Base-by-base conservation (phyloP, 2,888 invertebrate species). In the Apotomis betuletana region DNA sequence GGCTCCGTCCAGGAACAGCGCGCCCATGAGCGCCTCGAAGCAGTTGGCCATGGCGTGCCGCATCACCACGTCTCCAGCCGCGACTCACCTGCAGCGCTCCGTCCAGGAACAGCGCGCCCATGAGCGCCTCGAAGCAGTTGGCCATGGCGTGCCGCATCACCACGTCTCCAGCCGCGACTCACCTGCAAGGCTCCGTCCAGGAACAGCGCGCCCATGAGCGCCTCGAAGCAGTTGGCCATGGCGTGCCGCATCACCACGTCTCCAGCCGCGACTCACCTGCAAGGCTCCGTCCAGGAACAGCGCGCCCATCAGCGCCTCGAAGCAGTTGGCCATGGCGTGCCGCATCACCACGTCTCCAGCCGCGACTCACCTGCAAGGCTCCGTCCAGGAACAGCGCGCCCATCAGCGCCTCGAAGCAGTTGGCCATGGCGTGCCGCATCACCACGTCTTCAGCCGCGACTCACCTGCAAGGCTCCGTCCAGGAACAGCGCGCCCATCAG, bases 161-260 rank as follows among this genome's bases (percentile, higher is more conserved):
- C 52, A 98, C 95, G 86, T 99, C 99, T 27, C 15, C 27, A 27
- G 27, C 27, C 27, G 27, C 27, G 46, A 79, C 80, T 76, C 81
- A 95, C 96, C 83, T 97, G 95, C 12, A 99, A 95, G 0, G 97
- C 98, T 3, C 97, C 98, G 86, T 99, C 99, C 4, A 99, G 90
- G 84, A 98, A 98, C 10, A 99, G 88, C 0, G 99, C 98, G 15
- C 99, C 99, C 98, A 99, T 98, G 41, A 99, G 91, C 0, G 99
- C 99, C 87, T 99, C 99, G 90, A 99, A 99, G 85, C 99, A 99
- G 93, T 99, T 99, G 5, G 99, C 99, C 98, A 99, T 99, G 0
- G 99, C 99, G 91, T 99, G 99, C 4, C 98, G 94, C 81, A 99
- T 94, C 83, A 99, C 99, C 52, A 98, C 95, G 86, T 99, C 99